Percentiles rank a stretch among this genome's conserved stretches.
These are phyloP conservation scores for Drosophila incognita DNA, from an alignment of 2,888 invertebrate genomes.

Conservation along the genomic window DNA sequence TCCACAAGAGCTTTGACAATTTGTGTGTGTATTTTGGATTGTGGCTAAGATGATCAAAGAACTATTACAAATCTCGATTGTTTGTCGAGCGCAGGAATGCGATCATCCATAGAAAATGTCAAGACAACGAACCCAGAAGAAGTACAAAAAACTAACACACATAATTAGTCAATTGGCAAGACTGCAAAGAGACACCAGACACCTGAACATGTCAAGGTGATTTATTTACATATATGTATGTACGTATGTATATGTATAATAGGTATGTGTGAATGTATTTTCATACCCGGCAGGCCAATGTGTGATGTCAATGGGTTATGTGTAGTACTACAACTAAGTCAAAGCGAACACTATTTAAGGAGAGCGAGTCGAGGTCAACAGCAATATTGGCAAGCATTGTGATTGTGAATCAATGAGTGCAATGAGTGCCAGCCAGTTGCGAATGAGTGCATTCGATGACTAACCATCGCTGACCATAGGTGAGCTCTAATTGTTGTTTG, in stretches of 20 bases:
- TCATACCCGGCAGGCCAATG: constrained; percentile 30
- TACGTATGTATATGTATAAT: not conserved
- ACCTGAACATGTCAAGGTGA: constrained; percentile 79
- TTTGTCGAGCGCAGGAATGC: constrained; percentile 31
- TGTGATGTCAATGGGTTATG: constrained; percentile 37
- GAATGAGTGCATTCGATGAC: constrained; percentile 36
- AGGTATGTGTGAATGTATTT: constrained; percentile 7
- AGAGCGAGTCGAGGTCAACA: constrained; percentile 69
- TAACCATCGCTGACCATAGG: constrained; percentile 40
- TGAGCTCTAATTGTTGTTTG: constrained; percentile 32
- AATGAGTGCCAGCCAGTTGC: constrained; percentile 1
- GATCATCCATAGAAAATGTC: constrained; percentile 61
- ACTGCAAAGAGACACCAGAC: constrained; percentile 41
- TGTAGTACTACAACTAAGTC: constrained; percentile 60
- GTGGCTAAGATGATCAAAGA: constrained; percentile 8
- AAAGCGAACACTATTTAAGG: constrained; percentile 72
- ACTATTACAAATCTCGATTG: constrained; percentile 12
- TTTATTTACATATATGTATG: constrained; percentile 27
- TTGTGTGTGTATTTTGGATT: not conserved
- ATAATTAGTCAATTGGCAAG: constrained; percentile 66
- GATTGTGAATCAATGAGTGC: constrained; percentile 31
- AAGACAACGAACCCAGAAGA: constrained; percentile 46
- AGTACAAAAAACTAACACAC: constrained; percentile 20
- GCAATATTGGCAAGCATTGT: constrained; percentile 34
- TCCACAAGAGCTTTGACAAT: constrained; percentile 1